Evolutionary conservation across 1,140 invertebrate genomes (phyloP), one percentile per base, ranked within the genome.

Genomic region (Platyscapa corneri): DNA sequence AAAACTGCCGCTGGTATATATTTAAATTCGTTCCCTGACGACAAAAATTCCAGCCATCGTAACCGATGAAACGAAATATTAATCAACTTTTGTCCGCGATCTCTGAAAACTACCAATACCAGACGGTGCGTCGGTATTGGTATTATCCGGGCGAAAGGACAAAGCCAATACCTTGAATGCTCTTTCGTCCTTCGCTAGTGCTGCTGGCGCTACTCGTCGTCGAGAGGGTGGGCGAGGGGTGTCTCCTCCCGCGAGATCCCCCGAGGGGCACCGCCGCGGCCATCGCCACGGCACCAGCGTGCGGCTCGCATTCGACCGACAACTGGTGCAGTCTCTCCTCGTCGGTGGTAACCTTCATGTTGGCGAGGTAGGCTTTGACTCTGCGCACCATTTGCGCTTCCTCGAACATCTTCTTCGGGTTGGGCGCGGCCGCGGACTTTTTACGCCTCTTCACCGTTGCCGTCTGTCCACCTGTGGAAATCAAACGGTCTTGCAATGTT

Each of bases 331-430:
- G 93, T 87, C 96, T 95, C 87, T 97, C 97, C 93, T 99, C 99
- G 92, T 99, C 97, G 20, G 96, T 97, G 85, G 97, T 96, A 1
- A 98, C 97, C 90, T 98, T 97, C 94, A 99, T 96, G 89, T 98
- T 97, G 70, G 96, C 96, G 49, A 99, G 94, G 93, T 99, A 99
- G 0, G 98, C 97, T 92, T 99, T 99, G 0, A 99, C 98, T 74
- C 98, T 94, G 14, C 98, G 94, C 30, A 98, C 97, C 98, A 99
- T 99, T 93, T 99, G 98, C 39, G 98, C 98, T 95, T 99, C 98
- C 93, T 99, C 98, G 93, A 98, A 99, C 98, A 99, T 99, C 92
- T 99, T 99, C 93, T 99, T 99, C 64, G 97, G 97, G 93, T 99
- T 99, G 0, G 97, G 98, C 0, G 97, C 96, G 14, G 97, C 96